Percentiles rank a stretch among this genome's conserved stretches.
These are phyloP conservation scores for Heliothis subflexa DNA, from an alignment of 1,140 invertebrate genomes.

Conservation along the genomic window DNA sequence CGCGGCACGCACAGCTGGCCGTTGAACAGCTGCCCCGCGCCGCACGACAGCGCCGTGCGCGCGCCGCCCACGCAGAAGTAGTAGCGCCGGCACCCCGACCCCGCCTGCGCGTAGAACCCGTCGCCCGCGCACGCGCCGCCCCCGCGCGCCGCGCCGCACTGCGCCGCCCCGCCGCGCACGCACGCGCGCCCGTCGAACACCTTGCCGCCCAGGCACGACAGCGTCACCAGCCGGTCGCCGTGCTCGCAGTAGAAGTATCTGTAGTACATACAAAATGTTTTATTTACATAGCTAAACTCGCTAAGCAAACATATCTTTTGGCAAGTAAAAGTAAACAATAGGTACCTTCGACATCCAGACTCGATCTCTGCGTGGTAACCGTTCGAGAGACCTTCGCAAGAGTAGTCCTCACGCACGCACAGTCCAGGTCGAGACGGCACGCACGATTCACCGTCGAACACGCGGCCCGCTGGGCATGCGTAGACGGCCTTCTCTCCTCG, in stretches of 20 bases:
- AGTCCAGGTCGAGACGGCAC: conserved; percentile 75
- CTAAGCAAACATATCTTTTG: not conserved
- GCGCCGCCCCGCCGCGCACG: conserved; percentile 71
- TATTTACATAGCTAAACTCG: not conserved
- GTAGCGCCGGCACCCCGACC: conserved; percentile 86
- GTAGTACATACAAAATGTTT: conserved; percentile 42
- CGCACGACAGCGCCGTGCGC: conserved; percentile 77
- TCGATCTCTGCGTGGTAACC: conserved; percentile 87
- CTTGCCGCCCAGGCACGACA: conserved; percentile 86
- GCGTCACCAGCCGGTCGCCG: conserved; percentile 84
- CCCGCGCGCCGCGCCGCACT: conserved; percentile 70
- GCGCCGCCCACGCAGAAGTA: conserved; percentile 86
- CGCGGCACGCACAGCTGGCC: conserved; percentile 85
- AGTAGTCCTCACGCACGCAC: conserved; percentile 82
- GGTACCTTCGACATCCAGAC: conserved; percentile 85
- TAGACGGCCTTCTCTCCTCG: conserved; percentile 86
- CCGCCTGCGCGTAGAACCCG: conserved; percentile 86
- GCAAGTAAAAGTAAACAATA: not conserved
- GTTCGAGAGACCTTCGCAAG: conserved; percentile 83
- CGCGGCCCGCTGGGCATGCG: conserved; percentile 82
- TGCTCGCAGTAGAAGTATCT: conserved; percentile 87
- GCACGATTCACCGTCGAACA: conserved; percentile 87
- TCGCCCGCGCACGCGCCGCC: conserved; percentile 76
- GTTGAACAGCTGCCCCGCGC: conserved; percentile 80
- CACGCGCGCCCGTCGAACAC: conserved; percentile 87